Base-by-base conservation (phyloP, 35 echinoderm and acorn worm genomes). In the Lytechinus variegatus region DNA sequence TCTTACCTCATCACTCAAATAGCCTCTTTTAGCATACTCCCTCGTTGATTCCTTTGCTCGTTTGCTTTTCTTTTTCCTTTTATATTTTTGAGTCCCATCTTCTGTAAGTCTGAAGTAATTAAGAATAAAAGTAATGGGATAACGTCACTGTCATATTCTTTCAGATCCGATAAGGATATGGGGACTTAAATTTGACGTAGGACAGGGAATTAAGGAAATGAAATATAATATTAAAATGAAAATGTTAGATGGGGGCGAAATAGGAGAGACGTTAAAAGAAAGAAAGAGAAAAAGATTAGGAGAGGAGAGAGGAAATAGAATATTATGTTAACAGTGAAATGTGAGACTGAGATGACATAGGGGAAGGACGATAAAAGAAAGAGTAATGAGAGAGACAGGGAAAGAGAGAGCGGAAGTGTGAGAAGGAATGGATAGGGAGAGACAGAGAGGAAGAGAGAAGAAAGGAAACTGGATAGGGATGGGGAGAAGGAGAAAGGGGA, bases 1-100 rank as follows among this genome's bases (percentile, higher is more conserved):
- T 16, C 88, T 90, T 90, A 90, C 88, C 88, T 90, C 88, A 52
- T 21, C 88, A 21, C 88, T 90, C 9, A 90, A 90, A 54, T 90
- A 90, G 24, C 88, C 88, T 33, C 88, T 28, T 54, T 90, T 90
- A 33, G 52, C 7, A 6, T 90, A 54, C 16, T 90, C 88, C 14
- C 52, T 54, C 8, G 28, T 9, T 16, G 52, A 33, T 52, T 90
- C 52, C 52, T 90, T 28, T 12, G 29, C 88, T 44, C 52, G 33
- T 54, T 90, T 90, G 28, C 1, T 52, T 33, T 27, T 90, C 88
- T 54, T 90, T 21, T 33, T 90, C 29, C n/a, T 79, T 24, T 79
- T 79, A 24, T 24, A 24, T 79, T 79, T 79, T 79, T n/a, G 66
- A 79, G 66, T 24, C n/a, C 4, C 1, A 7, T 79, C 66, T 19